Evolutionary conservation across 2,888 invertebrate species (phyloP).

Genomic region (Cantharis lateralis): DNA sequence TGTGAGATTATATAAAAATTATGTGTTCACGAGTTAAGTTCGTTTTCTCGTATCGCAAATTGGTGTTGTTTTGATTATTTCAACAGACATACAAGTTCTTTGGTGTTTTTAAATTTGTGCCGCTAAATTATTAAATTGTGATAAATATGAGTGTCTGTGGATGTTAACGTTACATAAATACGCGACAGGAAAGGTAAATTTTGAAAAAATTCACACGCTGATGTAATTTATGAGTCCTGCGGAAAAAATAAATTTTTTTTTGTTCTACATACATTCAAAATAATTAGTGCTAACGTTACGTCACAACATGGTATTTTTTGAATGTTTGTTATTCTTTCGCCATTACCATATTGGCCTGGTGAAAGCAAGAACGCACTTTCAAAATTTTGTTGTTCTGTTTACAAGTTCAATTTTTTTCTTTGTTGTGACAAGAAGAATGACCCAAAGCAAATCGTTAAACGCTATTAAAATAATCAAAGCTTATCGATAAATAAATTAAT

Average conservation of each 20-base stretch:
- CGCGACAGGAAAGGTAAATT: slow-evolving; percentile 9
- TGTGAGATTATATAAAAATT: not conserved
- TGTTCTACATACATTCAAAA: not conserved
- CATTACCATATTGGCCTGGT: not conserved
- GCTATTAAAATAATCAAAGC: not conserved
- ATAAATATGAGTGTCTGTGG: slow-evolving; percentile 6
- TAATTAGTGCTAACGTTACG: not conserved
- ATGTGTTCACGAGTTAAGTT: not conserved
- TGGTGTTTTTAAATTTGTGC: slow-evolving; percentile 6
- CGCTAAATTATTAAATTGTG: slow-evolving; percentile 4
- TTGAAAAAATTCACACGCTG: not conserved
- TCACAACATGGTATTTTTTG: not conserved
- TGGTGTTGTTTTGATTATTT: not conserved
- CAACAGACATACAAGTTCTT: not conserved
- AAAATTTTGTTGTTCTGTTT: not conserved
- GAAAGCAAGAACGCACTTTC: not conserved
- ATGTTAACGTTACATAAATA: slow-evolving; percentile 8
- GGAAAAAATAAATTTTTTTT: not conserved
- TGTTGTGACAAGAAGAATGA: not conserved
- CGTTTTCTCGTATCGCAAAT: not conserved
- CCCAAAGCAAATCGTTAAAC: not conserved
- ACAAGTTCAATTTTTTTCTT: not conserved
- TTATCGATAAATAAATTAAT: not conserved
- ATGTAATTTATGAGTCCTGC: not conserved
- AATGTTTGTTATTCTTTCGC: not conserved